Evolutionary conservation across 2,113 vertebrate genomes (phyloP).

Genomic region (Hippocampus barbouri): DNA sequence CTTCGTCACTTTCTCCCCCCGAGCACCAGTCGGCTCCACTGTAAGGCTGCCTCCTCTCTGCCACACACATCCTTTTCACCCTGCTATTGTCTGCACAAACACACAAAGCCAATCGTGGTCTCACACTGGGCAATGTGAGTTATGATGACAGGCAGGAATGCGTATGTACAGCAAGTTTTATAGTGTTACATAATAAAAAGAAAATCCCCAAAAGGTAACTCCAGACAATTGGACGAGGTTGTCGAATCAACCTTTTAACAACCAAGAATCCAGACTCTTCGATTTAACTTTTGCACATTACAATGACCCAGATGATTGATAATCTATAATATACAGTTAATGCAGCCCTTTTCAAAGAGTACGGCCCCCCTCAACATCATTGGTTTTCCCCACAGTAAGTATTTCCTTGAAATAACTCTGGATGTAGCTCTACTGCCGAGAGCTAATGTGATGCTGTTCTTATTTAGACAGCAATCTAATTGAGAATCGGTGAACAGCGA

Average conservation of each 20-base stretch:
- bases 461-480: neutral
- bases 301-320: neutral
- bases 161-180: neutral
- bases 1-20: constrained; percentile 78
- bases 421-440: neutral
- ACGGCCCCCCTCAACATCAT: neutral
- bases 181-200: no score
- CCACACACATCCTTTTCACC: constrained; percentile 79
- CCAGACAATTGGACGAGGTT: neutral
- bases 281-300: neutral
- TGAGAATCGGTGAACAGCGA: neutral
- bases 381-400: neutral
- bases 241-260: neutral
- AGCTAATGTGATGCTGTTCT: neutral
- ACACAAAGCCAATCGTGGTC: constrained; percentile 16
- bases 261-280: neutral
- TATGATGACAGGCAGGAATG: neutral
- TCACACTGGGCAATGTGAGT: neutral
- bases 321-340: neutral
- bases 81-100: constrained; percentile 65
- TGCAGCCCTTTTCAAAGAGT: neutral
- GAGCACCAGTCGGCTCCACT: constrained; percentile 81
- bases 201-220: neutral
- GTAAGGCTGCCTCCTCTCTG: constrained; percentile 77
- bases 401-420: neutral